phyloP scores from a whole-genome alignment of 2,888 invertebrate genomes.

The Drosophila paucipuncta region DNA sequence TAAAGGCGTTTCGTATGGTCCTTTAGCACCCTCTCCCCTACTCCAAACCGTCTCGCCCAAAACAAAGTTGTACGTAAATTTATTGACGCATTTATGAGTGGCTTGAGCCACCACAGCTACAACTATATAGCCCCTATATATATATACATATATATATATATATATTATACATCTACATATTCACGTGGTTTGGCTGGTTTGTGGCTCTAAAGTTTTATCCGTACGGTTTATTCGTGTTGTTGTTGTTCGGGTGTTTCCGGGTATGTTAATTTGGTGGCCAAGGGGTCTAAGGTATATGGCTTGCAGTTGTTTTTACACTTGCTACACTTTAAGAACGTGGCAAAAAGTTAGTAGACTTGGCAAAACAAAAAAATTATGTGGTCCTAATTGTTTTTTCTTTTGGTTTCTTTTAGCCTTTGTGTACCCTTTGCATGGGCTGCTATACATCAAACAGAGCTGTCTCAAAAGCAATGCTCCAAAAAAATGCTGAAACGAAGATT shows the following conservation, averaged over 20 bases:
- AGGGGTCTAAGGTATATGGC: constrained; percentile 58
- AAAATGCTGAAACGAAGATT: neutral
- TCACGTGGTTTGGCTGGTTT: constrained; percentile 40
- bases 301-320: constrained; percentile 55
- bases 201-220: constrained; percentile 68
- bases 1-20: constrained; percentile 68
- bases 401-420: neutral
- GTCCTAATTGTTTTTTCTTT: constrained; percentile 23
- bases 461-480: neutral
- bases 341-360: constrained; percentile 66
- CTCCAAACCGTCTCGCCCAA: neutral
- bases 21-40: constrained; percentile 1
- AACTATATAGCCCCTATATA: constrained; percentile 19
- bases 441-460: neutral
- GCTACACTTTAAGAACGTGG: constrained; percentile 56
- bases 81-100: constrained; percentile 82
- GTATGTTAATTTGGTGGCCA: constrained; percentile 72
- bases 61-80: constrained; percentile 56
- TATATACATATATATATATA: neutral
- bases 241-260: constrained; percentile 64
- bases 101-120: constrained; percentile 59
- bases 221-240: constrained; percentile 39
- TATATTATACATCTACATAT: constrained; percentile 1
- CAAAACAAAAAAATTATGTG: constrained; percentile 3
- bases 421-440: neutral